These are phyloP conservation scores for Oncorhynchus gorbuscha DNA, from an alignment of 2,113 vertebrate genomes.

Conservation along the genomic window DNA sequence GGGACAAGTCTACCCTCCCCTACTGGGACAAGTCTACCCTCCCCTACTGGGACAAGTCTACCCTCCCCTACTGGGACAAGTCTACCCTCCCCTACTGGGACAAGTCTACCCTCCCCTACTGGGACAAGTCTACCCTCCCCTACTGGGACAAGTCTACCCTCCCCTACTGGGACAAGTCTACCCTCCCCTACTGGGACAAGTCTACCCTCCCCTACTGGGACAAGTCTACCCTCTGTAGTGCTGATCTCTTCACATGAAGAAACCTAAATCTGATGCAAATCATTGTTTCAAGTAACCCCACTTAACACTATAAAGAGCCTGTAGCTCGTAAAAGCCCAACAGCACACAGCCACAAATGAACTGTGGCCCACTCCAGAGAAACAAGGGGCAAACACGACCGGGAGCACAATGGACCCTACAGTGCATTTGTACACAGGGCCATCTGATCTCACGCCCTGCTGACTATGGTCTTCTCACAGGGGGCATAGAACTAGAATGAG, in stretches of 20 bases:
- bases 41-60: too few species aligned
- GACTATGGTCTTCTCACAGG: background rate
- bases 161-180: too few species aligned
- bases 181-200: too few species aligned
- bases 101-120: too few species aligned
- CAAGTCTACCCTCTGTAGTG: too few species aligned
- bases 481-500: background rate
- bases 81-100: too few species aligned
- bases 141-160: too few species aligned
- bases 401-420: conserved; percentile 25
- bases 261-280: conserved; percentile 12
- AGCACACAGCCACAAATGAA: conserved; percentile 29
- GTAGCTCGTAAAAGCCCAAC: conserved; percentile 11
- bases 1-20: too few species aligned
- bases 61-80: too few species aligned
- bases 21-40: too few species aligned
- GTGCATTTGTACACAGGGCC: conserved; percentile 1
- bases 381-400: conserved; percentile 15
- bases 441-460: background rate
- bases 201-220: too few species aligned
- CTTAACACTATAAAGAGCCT: conserved; percentile 5
- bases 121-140: too few species aligned
- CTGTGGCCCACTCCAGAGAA: conserved; percentile 15
- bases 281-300: conserved; percentile 17
- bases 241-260: conserved; percentile 11